Evolutionary conservation across 2,888 invertebrate genomes (phyloP), one percentile per base, ranked within the genome.

Genomic region (Tipula lateralis): DNA sequence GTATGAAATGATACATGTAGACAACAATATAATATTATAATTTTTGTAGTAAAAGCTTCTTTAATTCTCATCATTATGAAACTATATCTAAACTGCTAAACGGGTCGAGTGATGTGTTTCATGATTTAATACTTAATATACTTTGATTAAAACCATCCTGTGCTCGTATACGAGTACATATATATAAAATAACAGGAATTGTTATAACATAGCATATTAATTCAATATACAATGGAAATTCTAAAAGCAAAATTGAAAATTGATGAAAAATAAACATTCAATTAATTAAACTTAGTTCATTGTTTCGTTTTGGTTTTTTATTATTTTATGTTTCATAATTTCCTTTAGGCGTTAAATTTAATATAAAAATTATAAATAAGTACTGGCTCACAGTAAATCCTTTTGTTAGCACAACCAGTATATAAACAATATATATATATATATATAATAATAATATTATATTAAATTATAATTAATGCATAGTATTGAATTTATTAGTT

Each of bases 251-350:
- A 66, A 66, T 66, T 66, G 66, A 66, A 66, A 66, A 66, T 66
- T 66, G 24, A 66, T 66, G 66, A 66, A 66, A 66, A 66, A 66
- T 66, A 66, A 66, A 66, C 66, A 66, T 66, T 66, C 66, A 66
- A 66, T 24, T 66, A 66, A 66, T 66, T 66, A 66, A 66, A 66
- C 24, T 66, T 66, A 66, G 66, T 66, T 66, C 66, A 66, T 66
- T 66, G 66, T 66, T 66, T 66, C 66, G 9, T 24, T 24, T 24
- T 66, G 19, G 6, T 39, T 66, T 66, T 24, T 24, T 66, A 24
- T 66, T 66, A 9, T 66, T 19, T 24, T 66, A 9, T 66, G 2
- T 66, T 66, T 66, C 66, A 66, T 66, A 24, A 66, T 66, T 66
- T 24, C 24, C 66, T 24, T 66, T 24, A 66, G 66, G 66, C 66